These are phyloP conservation scores for Ambastaia sidthimunki DNA, from an alignment of 2,797 vertebrate genomes.

Conservation along the genomic window DNA sequence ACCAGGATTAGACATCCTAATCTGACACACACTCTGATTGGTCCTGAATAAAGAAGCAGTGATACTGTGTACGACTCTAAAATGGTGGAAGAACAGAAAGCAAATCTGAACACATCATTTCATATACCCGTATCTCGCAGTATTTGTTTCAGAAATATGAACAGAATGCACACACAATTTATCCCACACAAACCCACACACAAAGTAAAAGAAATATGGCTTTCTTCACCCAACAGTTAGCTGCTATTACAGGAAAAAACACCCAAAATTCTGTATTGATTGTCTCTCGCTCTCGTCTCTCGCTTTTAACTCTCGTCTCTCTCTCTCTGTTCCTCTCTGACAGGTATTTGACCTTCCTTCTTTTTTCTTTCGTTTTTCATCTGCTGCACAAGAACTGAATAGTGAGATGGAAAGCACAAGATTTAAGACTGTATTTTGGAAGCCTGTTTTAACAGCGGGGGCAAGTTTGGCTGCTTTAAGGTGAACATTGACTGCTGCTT, in stretches of 20 bases:
- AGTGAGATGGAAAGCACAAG: slow-evolving; percentile 60
- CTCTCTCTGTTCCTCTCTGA: slow-evolving; percentile 63
- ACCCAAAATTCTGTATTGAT: slow-evolving; percentile 56
- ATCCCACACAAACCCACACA: slow-evolving; percentile 19
- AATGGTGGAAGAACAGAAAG: slow-evolving; percentile 35
- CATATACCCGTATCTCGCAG: not conserved
- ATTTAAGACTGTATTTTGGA: slow-evolving; percentile 60
- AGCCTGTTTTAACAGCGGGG: slow-evolving; percentile 65
- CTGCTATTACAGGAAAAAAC: slow-evolving; percentile 48
- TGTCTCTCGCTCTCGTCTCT: slow-evolving; percentile 30
- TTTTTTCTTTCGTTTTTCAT: slow-evolving; percentile 59
- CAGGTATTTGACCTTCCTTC: slow-evolving; percentile 70
- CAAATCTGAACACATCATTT: not conserved
- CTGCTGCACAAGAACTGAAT: slow-evolving; percentile 62
- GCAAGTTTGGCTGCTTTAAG: slow-evolving; percentile 67
- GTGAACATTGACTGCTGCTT: slow-evolving; percentile 73
- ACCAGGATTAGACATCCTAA: slow-evolving; percentile 69
- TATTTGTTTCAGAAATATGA: not conserved
- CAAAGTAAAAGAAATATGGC: slow-evolving; percentile 14
- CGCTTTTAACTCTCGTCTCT: not conserved
- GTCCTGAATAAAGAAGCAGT: slow-evolving; percentile 52
- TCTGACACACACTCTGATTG: slow-evolving; percentile 64
- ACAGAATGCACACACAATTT: not conserved
- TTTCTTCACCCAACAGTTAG: slow-evolving; percentile 29
- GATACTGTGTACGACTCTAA: slow-evolving; percentile 45